Base-by-base conservation (phyloP, 2,888 invertebrate species). In the Blastobasis adustella region DNA sequence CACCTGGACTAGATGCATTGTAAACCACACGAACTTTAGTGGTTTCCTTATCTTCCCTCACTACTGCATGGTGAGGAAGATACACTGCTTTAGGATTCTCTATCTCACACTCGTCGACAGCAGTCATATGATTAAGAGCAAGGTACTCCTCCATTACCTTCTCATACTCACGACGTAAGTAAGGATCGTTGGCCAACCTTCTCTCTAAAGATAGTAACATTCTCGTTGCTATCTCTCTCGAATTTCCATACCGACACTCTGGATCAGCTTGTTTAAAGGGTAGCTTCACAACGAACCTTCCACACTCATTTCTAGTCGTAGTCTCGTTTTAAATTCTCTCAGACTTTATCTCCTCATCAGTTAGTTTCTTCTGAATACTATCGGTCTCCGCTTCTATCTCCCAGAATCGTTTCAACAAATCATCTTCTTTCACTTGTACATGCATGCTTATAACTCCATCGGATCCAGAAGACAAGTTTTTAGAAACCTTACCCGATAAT, bases 11-110 rank as follows among this genome's bases (percentile, higher is more conserved):
- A 0, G 62, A 61, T 0, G 57, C 58, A 49, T 63, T 54, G 43
- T 61, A 61, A 4, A 65, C 59, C 0, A 60, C 66, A 48, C 23
- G 23, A 5, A 63, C 52, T 45, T 62, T 59, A 0, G 60, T 56
- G 4, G 61, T 57, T 0, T 39, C 37, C 9, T 51, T 60, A 10
- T 61, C 57, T 5, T 58, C 51, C 5, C 58, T 55, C 2, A 68
- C 36, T 0, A 71, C 64, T 0, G 69, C 63, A 46, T 67, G 69
- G 40, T 71, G 67, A 5, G 69, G 67, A 45, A 65, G 46, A 39
- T 66, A 64, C 1, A 61, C 54, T 4, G 56, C 45, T 37, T 49
- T 50, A 6, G 54, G 51, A n/a, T 44, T 55, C 10, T 49, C 49
- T 6, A 8, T 42, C 4, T 46, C 38, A 9, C 54, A 23, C 38